Percentiles rank a stretch among this genome's conserved stretches.
Evolutionary conservation across 2,797 vertebrate species (phyloP).

Genomic region (Fundulus diaphanus): DNA sequence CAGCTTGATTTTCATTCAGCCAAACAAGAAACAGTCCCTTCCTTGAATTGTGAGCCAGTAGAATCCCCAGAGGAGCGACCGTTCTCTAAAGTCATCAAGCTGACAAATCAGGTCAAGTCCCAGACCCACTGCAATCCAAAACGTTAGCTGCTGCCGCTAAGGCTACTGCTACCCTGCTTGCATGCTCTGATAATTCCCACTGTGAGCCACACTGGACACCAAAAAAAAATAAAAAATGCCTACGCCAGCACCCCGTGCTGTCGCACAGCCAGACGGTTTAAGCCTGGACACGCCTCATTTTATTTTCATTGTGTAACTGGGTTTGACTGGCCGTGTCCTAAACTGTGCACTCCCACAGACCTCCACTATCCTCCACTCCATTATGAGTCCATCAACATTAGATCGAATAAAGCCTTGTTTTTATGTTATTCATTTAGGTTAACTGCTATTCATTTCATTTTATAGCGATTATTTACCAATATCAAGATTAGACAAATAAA

Average conservation of each 20-base stretch:
- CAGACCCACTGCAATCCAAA: constrained; percentile 49
- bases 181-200: constrained; percentile 62
- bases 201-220: constrained; percentile 53
- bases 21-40: constrained; percentile 33
- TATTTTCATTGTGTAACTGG: constrained; percentile 60
- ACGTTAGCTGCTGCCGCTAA: constrained; percentile 40
- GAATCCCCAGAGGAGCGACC: constrained; percentile 34
- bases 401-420: neutral
- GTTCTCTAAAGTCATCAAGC: constrained; percentile 53
- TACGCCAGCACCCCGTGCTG: constrained; percentile 64
- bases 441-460: neutral
- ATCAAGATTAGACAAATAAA: neutral
- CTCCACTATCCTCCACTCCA: constrained; percentile 47
- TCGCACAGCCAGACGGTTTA: constrained; percentile 65
- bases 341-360: constrained; percentile 41
- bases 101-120: constrained; percentile 66
- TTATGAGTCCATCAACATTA: constrained; percentile 22
- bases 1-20: constrained; percentile 35
- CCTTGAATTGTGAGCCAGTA: constrained; percentile 27
- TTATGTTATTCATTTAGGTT: neutral
- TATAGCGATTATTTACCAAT: neutral
- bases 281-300: constrained; percentile 64
- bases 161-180: constrained; percentile 56
- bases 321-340: constrained; percentile 51
- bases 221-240: constrained; percentile 72